Evolutionary conservation across 2,113 vertebrate genomes (phyloP).

Genomic region (Tachycineta bicolor): DNA sequence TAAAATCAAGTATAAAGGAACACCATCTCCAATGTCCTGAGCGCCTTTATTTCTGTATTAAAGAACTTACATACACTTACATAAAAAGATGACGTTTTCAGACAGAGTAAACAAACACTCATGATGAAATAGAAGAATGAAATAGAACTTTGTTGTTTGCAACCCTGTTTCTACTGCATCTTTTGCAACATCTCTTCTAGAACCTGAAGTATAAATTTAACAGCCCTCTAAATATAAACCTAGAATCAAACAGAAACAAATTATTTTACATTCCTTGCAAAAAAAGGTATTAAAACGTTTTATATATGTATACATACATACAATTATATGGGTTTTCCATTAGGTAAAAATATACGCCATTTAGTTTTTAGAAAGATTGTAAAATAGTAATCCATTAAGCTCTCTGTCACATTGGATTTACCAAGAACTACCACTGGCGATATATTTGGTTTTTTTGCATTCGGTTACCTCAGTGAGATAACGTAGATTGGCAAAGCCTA

Average conservation of each 20-base stretch:
- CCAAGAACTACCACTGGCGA: not conserved
- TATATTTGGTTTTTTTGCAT: not conserved
- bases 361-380: not conserved
- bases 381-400: not conserved
- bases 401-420: not conserved
- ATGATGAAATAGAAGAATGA: not conserved
- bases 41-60: not conserved
- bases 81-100: not conserved
- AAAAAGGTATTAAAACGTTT: not conserved
- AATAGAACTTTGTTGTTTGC: not conserved
- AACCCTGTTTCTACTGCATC: not conserved
- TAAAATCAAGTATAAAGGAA: not conserved
- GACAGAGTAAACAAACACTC: not conserved
- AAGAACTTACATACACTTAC: not conserved
- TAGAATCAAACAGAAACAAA: not conserved
- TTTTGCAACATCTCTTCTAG: not conserved
- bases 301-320: rapidly evolving
- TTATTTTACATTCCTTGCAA: not conserved
- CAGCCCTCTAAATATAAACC: not conserved
- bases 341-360: not conserved
- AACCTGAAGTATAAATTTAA: not conserved
- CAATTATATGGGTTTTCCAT: not conserved
- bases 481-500: not conserved
- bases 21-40: not conserved
- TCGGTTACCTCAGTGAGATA: not conserved